Conservation (phyloP, 2,113 vertebrate genomes). For the Gnathochromis pfefferi region DNA sequence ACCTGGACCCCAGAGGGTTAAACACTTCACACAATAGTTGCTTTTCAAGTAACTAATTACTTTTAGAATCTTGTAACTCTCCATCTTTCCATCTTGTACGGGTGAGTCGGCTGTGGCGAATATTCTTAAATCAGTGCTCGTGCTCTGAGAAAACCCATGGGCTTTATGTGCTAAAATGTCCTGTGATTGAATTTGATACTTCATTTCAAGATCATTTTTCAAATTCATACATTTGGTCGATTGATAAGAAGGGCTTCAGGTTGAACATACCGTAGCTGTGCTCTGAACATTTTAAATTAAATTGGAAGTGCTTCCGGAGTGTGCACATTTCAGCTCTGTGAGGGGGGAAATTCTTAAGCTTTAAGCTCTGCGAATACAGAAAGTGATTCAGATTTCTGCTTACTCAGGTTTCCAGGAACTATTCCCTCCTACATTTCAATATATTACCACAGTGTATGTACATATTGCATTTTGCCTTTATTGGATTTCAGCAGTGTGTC, state of each 20-base stretch:
- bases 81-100: not conserved
- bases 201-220: not conserved
- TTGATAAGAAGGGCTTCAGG: not conserved
- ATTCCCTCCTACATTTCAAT: not conserved
- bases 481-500: not conserved
- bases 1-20: too few relatives aligned
- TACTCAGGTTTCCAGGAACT: not conserved
- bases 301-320: not conserved
- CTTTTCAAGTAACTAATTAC: too few relatives aligned
- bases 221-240: not conserved
- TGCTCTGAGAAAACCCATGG: not conserved
- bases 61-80: too few relatives aligned
- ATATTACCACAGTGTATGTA: not conserved
- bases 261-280: not conserved
- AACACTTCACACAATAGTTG: too few relatives aligned
- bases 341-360: not conserved
- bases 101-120: not conserved
- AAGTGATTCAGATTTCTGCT: not conserved
- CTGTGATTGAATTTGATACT: not conserved
- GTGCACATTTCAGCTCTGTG: not conserved
- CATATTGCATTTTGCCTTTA: not conserved
- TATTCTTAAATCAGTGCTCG: not conserved
- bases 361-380: not conserved
- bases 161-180: not conserved
- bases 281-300: not conserved